Conservation (phyloP, 1,140 invertebrate species). For the Protaetia brevitarsis region DNA sequence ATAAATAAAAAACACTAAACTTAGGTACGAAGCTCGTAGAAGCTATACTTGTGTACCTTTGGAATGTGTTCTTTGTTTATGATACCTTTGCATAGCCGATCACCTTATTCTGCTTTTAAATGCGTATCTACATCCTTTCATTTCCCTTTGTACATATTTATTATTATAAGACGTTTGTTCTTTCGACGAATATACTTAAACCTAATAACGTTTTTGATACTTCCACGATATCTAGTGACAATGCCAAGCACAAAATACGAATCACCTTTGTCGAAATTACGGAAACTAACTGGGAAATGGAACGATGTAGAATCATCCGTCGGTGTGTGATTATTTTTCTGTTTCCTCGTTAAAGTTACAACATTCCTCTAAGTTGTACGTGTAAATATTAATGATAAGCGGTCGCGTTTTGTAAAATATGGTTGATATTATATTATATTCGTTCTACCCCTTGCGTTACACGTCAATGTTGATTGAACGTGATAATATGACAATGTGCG, state of each 20-base stretch:
- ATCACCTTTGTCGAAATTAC: neutral
- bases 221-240: neutral
- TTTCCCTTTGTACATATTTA: neutral
- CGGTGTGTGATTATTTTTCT: neutral
- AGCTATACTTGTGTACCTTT: no score
- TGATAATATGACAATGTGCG: neutral
- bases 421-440: conserved; percentile 19
- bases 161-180: neutral
- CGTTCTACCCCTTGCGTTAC: neutral
- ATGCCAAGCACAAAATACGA: neutral
- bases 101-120: neutral
- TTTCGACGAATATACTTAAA: neutral
- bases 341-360: neutral
- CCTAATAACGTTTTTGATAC: neutral
- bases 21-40: no score
- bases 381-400: conserved; percentile 30
- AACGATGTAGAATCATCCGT: neutral
- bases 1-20: conserved; percentile 7
- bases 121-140: neutral
- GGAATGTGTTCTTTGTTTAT: conserved; percentile 5
- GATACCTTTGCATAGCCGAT: neutral
- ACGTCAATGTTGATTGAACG: neutral
- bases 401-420: conserved; percentile 30
- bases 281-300: neutral
- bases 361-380: conserved; percentile 19